A percentile compares a stretch with the other conserved stretches of the same genome.
Conservation (phyloP, 64 coral and sea anemone species). For the Montipora capricornis region DNA sequence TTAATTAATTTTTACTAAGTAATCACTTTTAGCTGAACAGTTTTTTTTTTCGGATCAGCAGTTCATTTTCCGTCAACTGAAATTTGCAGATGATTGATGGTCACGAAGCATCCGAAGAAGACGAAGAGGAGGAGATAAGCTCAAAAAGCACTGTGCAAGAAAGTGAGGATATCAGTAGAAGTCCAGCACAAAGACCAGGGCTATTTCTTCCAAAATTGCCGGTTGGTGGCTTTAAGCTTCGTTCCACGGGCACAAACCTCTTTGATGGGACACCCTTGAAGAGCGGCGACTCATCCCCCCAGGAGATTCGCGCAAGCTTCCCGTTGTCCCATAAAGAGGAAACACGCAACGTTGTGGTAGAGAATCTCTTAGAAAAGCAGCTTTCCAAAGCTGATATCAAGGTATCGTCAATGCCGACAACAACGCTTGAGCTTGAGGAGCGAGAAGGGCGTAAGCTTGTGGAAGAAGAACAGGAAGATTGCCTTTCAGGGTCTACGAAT, state of each 20-base stretch:
- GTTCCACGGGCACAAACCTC: conserved; percentile 80
- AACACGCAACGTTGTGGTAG: conserved; percentile 84
- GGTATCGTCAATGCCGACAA: conserved; percentile 85
- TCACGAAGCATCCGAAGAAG: conserved; percentile 27
- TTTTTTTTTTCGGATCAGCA: not conserved
- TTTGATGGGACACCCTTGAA: conserved; percentile 46
- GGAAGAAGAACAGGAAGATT: conserved; percentile 41
- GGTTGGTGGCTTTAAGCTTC: conserved; percentile 83
- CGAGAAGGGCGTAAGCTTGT: conserved; percentile 1
- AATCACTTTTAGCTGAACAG: too few species aligned
- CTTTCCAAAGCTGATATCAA: conserved; percentile 71
- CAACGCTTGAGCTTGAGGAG: conserved; percentile 68
- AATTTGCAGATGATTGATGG: conserved; percentile 50
- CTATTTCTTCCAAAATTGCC: conserved; percentile 80
- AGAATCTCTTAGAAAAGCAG: conserved; percentile 93
- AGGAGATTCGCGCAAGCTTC: conserved; percentile 74
- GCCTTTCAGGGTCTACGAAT: conserved; percentile 70
- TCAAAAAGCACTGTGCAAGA: not conserved
- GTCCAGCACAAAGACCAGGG: conserved; percentile 58
- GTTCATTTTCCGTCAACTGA: too few species aligned
- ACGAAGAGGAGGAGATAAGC: conserved; percentile 38
- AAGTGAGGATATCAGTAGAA: not conserved
- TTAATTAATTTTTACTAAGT: too few species aligned
- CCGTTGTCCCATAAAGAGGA: conserved; percentile 79
- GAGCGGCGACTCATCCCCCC: conserved; percentile 7